phyloP scores from a whole-genome alignment of 2,113 vertebrate species.

The Pluvialis apricaria region DNA sequence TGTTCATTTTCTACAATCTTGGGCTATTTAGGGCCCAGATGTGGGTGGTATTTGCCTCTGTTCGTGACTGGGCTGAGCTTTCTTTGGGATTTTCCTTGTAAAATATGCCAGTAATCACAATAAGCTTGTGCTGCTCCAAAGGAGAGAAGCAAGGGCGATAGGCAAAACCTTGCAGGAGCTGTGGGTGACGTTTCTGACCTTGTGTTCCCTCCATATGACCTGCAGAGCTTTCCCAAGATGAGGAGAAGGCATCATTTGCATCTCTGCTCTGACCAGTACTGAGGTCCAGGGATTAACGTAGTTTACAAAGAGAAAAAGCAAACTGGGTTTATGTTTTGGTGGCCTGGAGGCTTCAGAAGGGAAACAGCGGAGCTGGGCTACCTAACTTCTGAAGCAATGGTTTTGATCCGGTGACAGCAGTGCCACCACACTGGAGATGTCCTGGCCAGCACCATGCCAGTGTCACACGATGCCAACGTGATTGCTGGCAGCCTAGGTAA shows the following conservation, averaged over 20 bases:
- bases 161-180: not conserved
- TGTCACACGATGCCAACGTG: rapidly evolving
- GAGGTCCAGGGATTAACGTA: not conserved
- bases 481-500: not conserved
- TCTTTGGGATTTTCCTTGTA: not conserved
- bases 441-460: not conserved
- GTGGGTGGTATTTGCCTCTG: not conserved
- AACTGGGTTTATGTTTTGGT: not conserved
- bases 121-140: not conserved
- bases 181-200: not conserved
- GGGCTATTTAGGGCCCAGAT: not conserved
- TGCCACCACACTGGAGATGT: not conserved
- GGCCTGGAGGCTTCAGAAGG: not conserved
- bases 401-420: not conserved
- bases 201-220: not conserved
- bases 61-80: not conserved
- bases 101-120: not conserved
- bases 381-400: not conserved
- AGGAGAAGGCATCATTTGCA: not conserved
- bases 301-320: not conserved
- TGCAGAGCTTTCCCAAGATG: not conserved
- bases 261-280: not conserved
- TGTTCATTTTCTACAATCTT: not conserved
- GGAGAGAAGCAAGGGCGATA: not conserved
- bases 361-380: not conserved